Conservation (phyloP, 2,888 invertebrate genomes). For the Hemaris fuciformis region DNA sequence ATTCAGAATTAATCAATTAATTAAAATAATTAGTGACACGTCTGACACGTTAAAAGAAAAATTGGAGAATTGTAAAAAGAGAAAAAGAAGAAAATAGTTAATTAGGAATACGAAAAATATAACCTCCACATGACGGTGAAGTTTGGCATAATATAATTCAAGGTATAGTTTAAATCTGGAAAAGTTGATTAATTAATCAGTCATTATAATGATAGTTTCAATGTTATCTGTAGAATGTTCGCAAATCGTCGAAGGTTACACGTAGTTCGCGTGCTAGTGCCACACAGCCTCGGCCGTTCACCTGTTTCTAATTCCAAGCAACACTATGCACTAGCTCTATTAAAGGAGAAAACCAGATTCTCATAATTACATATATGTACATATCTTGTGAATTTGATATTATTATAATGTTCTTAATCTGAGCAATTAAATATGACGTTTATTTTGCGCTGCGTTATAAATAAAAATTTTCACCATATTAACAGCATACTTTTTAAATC, state of each 20-base stretch:
- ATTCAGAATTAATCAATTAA: no score
- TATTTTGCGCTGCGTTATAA: neutral
- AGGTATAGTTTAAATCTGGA: neutral
- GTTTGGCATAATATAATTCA: neutral
- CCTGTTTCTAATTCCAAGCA: slow-evolving; percentile 41
- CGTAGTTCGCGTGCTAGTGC: slow-evolving; percentile 44
- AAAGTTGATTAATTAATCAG: neutral
- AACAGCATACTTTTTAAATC: no score
- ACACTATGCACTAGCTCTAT: slow-evolving; percentile 25
- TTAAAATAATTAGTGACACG: no score
- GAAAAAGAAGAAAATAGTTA: no score
- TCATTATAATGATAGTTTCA: slow-evolving; percentile 24
- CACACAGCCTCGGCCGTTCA: slow-evolving; percentile 53
- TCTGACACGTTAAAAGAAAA: no score
- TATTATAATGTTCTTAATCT: neutral
- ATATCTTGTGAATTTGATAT: neutral
- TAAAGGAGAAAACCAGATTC: neutral
- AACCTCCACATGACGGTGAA: neutral
- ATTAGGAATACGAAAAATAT: no score
- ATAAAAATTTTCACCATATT: no score
- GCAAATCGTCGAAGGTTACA: slow-evolving; percentile 54
- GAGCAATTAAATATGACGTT: neutral
- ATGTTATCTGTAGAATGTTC: slow-evolving; percentile 33
- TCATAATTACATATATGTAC: neutral
- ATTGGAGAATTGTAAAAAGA: no score